Base-by-base conservation (phyloP, 2,797 vertebrate genomes). In the Tenualosa ilisha region DNA sequence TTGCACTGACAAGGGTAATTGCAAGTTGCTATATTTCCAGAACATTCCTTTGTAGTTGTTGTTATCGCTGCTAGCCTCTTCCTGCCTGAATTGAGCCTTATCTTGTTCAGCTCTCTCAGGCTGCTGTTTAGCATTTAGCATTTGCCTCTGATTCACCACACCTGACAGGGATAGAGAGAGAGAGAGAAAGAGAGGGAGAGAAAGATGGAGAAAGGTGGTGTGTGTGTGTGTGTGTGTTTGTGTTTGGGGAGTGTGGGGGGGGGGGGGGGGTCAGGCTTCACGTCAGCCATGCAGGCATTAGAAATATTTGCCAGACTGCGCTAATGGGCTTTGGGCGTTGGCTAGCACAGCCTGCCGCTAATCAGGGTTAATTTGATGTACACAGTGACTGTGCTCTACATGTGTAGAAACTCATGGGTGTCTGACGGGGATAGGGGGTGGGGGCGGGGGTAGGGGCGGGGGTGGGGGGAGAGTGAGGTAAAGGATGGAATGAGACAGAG, bases 291-390 rank as follows among this genome's bases (percentile, higher is more conserved):
- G 12, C 31, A 75, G 68, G 40, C 68, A 75, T 75, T 75, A 75
- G 13, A 15, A 40, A 75, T 43, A 20, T 40, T 31, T 20, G 68
- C 13, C 68, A 40, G 68, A 20, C 37, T 4, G 37, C 68, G 24
- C 68, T 75, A 75, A 75, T 75, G 68, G 63, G 37, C 13, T 75
- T 43, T 75, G 13, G 13, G 37, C 40, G 68, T 15, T 37, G 31
- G 31, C 68, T 13, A 75, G 68, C 68, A 40, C 68, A 15, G 68
- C 13, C 68, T 75, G 68, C 31, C 68, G 15, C 68, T 75, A 75
- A 75, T 75, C 31, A 40, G 68, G 68, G 68, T 40, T 75, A 75
- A 75, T 75, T 17, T 75, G 68, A 75, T 75, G 68, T 75, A 75
- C 31, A 75, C 31, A 75, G 31, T 40, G 31, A 75, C 40, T 75